phyloP scores from a whole-genome alignment of 2,113 vertebrate genomes.

The Cheirogaleus medius region DNA sequence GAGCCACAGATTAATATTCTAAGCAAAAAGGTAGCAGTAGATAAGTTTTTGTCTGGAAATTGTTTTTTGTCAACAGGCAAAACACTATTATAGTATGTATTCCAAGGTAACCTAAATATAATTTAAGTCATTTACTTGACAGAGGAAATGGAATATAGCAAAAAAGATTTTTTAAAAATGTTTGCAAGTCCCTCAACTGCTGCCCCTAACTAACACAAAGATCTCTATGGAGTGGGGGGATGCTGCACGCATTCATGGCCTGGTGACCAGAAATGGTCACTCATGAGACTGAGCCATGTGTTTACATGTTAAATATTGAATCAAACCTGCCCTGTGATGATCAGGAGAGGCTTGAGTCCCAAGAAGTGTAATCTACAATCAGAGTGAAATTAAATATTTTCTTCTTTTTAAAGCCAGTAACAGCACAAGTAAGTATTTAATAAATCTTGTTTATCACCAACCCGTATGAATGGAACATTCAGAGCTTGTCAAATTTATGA shows the following conservation, averaged over 20 bases:
- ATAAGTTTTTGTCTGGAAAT: conserved; percentile 40
- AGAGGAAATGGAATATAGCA: conserved; percentile 1
- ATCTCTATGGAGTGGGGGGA: neutral
- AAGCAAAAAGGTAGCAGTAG: conserved; percentile 29
- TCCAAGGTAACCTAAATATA: conserved; percentile 27
- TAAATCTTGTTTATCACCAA: conserved; percentile 15
- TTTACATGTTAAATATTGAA: conserved; percentile 62
- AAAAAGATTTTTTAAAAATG: neutral
- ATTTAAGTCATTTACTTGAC: conserved; percentile 17
- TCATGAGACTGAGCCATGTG: conserved; percentile 4
- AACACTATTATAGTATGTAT: neutral
- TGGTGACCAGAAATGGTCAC: conserved; percentile 38
- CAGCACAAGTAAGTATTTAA: conserved; percentile 39
- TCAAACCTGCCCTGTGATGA: conserved; percentile 19
- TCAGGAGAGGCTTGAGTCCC: conserved; percentile 19
- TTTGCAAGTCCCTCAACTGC: neutral
- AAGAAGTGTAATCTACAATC: neutral
- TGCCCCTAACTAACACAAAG: conserved; percentile 14
- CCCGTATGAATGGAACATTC: neutral
- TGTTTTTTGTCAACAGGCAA: conserved; percentile 37
- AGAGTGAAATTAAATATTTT: conserved; percentile 47
- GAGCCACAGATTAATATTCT: conserved; percentile 33
- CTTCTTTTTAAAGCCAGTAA: conserved; percentile 43
- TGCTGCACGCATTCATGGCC: neutral
- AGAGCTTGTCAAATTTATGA: conserved; percentile 44